A percentile compares a stretch with the other conserved stretches of the same genome.
Evolutionary conservation across 2,113 vertebrate species (phyloP).

Genomic region (Pandion haliaetus): DNA sequence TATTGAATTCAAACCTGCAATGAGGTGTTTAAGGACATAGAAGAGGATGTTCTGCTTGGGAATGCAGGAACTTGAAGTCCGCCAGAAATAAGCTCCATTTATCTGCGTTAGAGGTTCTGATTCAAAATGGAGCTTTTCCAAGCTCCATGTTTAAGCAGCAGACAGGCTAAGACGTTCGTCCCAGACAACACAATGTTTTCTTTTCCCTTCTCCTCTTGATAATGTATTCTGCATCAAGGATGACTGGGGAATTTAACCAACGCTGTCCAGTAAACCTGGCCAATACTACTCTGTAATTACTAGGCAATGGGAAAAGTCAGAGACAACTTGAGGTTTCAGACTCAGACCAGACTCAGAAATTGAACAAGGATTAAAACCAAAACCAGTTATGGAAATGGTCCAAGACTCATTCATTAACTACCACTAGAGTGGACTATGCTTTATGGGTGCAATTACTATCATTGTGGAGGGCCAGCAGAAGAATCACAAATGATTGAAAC

Average conservation of each 20-base stretch:
- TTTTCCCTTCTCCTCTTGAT: background rate
- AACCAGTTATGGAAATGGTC: background rate
- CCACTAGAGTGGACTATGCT: background rate
- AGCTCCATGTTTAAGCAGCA: background rate
- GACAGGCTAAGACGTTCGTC: background rate
- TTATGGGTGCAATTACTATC: background rate
- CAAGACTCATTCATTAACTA: background rate
- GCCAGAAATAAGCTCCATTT: background rate
- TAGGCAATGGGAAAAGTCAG: background rate
- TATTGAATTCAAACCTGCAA: background rate
- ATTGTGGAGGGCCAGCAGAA: background rate
- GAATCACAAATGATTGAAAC: fast-evolving
- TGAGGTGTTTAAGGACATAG: background rate
- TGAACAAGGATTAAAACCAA: background rate
- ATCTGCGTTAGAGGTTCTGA: background rate
- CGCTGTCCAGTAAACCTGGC: background rate
- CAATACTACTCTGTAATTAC: background rate
- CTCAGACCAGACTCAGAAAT: background rate
- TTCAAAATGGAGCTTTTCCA: background rate
- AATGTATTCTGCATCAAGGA: background rate
- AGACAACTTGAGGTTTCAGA: background rate
- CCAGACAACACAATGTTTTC: background rate
- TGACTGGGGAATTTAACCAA: background rate
- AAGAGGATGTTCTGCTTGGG: background rate
- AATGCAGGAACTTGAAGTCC: fast-evolving